These are phyloP conservation scores for Pediacus dermestoides DNA, from an alignment of 2,888 invertebrate genomes.

Conservation along the genomic window DNA sequence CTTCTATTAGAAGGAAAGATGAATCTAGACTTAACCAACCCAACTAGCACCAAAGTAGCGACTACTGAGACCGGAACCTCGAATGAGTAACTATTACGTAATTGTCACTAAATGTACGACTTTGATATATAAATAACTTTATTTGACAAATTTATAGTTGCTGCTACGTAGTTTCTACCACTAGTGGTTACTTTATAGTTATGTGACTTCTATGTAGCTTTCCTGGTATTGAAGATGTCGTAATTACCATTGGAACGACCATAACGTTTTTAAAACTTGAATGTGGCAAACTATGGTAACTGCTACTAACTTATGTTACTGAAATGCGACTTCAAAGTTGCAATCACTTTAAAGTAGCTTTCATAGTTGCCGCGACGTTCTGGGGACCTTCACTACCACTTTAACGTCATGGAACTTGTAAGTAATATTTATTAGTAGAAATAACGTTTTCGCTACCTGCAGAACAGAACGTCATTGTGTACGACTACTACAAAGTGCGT, in stretches of 20 bases:
- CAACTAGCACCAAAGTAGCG: conserved; percentile 9
- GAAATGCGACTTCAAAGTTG: not conserved
- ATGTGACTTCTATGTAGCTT: conserved; percentile 6
- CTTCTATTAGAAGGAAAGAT: too few relatives aligned
- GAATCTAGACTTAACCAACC: too few relatives aligned
- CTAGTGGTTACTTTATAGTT: conserved; percentile 5
- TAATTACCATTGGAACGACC: conserved; percentile 1
- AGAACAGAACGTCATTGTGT: conserved; percentile 2
- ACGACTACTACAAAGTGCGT: conserved; percentile 1
- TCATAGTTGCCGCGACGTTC: conserved; percentile 4
- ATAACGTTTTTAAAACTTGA: conserved; percentile 4
- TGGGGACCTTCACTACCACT: conserved; percentile 1
- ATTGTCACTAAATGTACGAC: conserved; percentile 5
- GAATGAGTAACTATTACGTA: conserved; percentile 8
- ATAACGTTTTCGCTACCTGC: conserved; percentile 4
- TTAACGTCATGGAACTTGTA: conserved; percentile 5
- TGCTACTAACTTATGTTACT: conserved; percentile 4
- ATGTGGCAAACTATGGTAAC: not conserved
- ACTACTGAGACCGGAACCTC: conserved; percentile 5
- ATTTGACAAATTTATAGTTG: conserved; percentile 3
- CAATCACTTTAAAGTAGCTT: conserved; percentile 1
- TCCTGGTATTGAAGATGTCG: not conserved
- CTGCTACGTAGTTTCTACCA: conserved; percentile 5
- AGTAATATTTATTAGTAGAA: conserved; percentile 7
- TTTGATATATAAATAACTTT: conserved; percentile 5